These are phyloP conservation scores for Pseudoips prasinana DNA, from an alignment of 2,888 invertebrate genomes.

Conservation along the genomic window DNA sequence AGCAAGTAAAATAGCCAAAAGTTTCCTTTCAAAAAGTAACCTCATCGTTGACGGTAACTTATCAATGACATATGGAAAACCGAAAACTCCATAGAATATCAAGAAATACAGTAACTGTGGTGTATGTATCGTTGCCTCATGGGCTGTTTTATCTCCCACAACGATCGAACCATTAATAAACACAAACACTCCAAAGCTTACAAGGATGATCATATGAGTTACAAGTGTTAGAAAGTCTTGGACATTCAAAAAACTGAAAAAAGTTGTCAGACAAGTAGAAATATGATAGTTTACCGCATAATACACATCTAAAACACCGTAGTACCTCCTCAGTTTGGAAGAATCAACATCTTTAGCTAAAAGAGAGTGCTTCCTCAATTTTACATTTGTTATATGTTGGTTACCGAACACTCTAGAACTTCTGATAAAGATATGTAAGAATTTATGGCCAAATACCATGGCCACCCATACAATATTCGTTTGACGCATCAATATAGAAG, in stretches of 20 bases:
- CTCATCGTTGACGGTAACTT: slow-evolving; percentile 71
- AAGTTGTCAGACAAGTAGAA: slow-evolving; percentile 41
- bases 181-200: slow-evolving; percentile 87
- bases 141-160: slow-evolving; percentile 95
- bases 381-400: slow-evolving; percentile 41
- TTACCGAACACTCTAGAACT: slow-evolving; percentile 67
- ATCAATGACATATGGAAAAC: slow-evolving; percentile 82
- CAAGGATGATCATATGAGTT: slow-evolving; percentile 72
- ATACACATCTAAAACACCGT: slow-evolving; percentile 47
- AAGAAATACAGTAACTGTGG: slow-evolving; percentile 95
- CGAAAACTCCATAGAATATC: slow-evolving; percentile 85
- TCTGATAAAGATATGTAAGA: slow-evolving; percentile 52
- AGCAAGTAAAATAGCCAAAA: slow-evolving; percentile 49
- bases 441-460: slow-evolving; percentile 82
- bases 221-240: slow-evolving; percentile 50
- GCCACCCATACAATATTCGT: slow-evolving; percentile 97
- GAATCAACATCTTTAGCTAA: slow-evolving; percentile 53
- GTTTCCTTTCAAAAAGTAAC: slow-evolving; percentile 62
- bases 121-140: slow-evolving; percentile 89
- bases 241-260: slow-evolving; percentile 46
- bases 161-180: slow-evolving; percentile 92
- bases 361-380: slow-evolving; percentile 41
- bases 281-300: slow-evolving; percentile 56
- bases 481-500: slow-evolving; percentile 92
- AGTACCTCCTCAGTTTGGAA: slow-evolving; percentile 61